Base-by-base conservation (phyloP, 2,888 invertebrate species). In the Hoplodrina ambigua region DNA sequence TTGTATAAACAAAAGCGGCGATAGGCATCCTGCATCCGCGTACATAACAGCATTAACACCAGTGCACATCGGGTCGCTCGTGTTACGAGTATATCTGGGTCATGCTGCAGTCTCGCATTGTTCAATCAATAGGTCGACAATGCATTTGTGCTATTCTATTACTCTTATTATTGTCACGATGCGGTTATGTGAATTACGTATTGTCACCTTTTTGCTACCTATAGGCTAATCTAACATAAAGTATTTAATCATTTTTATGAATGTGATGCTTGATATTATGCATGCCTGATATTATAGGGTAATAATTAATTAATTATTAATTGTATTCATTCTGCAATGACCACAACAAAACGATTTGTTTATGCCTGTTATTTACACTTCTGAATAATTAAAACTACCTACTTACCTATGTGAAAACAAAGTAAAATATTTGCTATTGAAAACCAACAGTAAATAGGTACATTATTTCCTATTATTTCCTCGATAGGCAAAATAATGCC, bases 41-140 rank as follows among this genome's bases (percentile, higher is more conserved):
- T 86, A 44, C 44, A 83, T 86, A 86, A 87, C 78, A 85, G 82
- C 77, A 85, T 89, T 91, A 91, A 84, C 87, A 86, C 85, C 86
- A 87, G 86, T 87, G 88, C 85, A 87, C 88, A 87, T 85, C 86
- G 88, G 91, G 90, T 91, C 92, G 90, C 86, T 88, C 86, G 88
- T 85, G 86, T 85, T 85, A 86, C 86, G 85, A 85, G 53, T 84
- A 87, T 87, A 94, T 91, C 88, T 94, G 88, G 94, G 94, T 92
- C 94, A 91, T 82, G 83, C 88, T 87, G 88, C 86, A 89, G 86
- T 77, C 88, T 84, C 81, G 75, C 80, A 86, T 90, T 91, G 89
- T 90, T 85, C 80, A 93, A 92, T 92, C 91, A 89, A 93, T 91
- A 90, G 88, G 85, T 84, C 85, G 74, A 85, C 85, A 85, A 83